These are phyloP conservation scores for Tetramorium alpestre DNA, from an alignment of 1,140 invertebrate genomes.

Conservation along the genomic window DNA sequence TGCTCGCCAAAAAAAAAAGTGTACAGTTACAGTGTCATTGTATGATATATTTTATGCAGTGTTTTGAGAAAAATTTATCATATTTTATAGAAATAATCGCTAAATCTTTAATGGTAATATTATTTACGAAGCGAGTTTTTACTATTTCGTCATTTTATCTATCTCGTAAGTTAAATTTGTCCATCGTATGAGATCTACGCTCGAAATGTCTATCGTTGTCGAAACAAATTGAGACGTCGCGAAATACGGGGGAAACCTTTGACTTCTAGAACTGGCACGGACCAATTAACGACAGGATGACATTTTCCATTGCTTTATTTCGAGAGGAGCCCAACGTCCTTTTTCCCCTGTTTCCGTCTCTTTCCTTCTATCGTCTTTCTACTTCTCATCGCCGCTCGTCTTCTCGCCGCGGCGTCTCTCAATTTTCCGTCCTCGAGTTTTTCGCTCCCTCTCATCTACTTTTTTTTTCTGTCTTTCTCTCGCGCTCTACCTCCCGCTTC, in stretches of 20 bases:
- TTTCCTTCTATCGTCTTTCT: neutral
- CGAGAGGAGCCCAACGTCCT: neutral
- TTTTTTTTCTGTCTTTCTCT: slow-evolving; percentile 28
- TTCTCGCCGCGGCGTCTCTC: neutral
- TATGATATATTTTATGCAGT: neutral
- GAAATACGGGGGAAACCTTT: slow-evolving; percentile 23
- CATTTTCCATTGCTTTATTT: slow-evolving; percentile 51
- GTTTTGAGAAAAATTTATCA: neutral
- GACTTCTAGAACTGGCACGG: slow-evolving; percentile 36
- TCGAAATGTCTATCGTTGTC: slow-evolving; percentile 19
- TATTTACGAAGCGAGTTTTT: too few species aligned
- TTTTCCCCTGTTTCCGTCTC: neutral
- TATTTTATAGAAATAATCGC: neutral
- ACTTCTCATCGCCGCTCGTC: neutral
- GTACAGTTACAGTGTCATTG: neutral
- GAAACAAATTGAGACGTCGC: slow-evolving; percentile 48
- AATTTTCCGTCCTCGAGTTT: slow-evolving; percentile 51
- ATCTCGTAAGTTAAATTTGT: neutral
- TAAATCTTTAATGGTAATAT: too few species aligned
- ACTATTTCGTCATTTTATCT: too few species aligned
- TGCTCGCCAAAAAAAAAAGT: neutral
- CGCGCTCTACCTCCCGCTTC: neutral
- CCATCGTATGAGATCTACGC: neutral
- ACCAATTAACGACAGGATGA: slow-evolving; percentile 47
- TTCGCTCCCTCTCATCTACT: slow-evolving; percentile 28